phyloP scores from a whole-genome alignment of 2,113 vertebrate species.

The Oreochromis spilurus region DNA sequence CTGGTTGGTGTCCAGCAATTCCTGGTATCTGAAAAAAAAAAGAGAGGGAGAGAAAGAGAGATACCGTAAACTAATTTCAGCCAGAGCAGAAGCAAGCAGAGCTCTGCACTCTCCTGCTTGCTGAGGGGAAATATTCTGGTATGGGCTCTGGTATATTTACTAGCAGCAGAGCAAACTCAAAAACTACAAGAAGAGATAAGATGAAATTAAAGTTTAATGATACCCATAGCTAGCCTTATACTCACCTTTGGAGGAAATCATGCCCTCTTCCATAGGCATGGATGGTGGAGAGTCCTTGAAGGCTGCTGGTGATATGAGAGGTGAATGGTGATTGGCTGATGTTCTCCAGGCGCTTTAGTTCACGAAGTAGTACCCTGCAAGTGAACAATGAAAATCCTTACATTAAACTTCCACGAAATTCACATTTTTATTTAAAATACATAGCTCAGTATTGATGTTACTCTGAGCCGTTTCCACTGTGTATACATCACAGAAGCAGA shows the following conservation, averaged over 20 bases:
- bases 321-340: constrained; percentile 81
- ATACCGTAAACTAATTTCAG: not conserved
- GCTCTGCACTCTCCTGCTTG: not conserved
- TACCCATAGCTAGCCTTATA: not conserved
- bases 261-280: constrained; percentile 73
- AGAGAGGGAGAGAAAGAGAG: not conserved
- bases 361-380: constrained; percentile 76
- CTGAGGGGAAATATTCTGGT: not conserved
- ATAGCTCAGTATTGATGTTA: not conserved
- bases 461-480: not conserved
- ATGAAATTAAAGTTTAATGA: constrained; percentile 23
- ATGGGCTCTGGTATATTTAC: not conserved
- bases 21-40: constrained; percentile 68
- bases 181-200: not conserved
- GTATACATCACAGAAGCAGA: not conserved
- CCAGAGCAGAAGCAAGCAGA: not conserved
- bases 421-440: not conserved
- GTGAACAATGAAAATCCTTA: not conserved
- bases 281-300: constrained; percentile 80
- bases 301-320: constrained; percentile 79
- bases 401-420: not conserved
- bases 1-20: constrained; percentile 78
- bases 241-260: constrained; percentile 73
- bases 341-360: constrained; percentile 80
- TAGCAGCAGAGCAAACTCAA: not conserved